Base-by-base conservation (phyloP, 2,888 invertebrate species). In the Meiosimyza platycephala region DNA sequence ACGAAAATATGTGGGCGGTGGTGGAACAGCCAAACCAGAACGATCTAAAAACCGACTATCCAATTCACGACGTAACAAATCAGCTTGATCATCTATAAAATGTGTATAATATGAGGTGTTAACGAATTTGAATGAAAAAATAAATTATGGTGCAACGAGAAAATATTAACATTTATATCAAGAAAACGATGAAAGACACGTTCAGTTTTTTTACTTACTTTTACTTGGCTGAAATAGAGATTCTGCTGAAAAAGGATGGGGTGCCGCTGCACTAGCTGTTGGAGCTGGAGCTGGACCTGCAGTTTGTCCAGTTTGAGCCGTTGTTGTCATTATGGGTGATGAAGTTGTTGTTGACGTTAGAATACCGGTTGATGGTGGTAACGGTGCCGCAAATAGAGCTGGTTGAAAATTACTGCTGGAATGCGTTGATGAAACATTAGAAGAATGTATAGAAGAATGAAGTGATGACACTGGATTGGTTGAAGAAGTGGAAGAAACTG, bases 1-100 rank as follows among this genome's bases (percentile, higher is more conserved):
- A 82, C 94, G 91, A 83, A 93, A 90, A 80, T 92, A 92, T 68
- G 92, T 90, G 6, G 80, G 76, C 60, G 84, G 81, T 76, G 87
- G 87, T 80, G 85, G 87, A 82, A 83, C 85, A 48, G 84, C 87
- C 78, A 93, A 89, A 81, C 94, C 94, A 85, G 94, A 93, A 68
- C 95, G 94, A 80, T 96, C 95, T 84, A 97, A 89, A 89, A 97
- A 96, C 84, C 97, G 91, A 84, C 91, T 95, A 89, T 97, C 96
- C 81, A 97, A 89, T 88, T 96, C 97, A 82, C 96, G 92, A 73
- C 96, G 91, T 78, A 97, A 89, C 84, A 96, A 90, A 86, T 97
- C 96, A 64, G 95, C 93, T 87, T 92, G 92, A 89, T 92, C 92
- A 89, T 89, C 84, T 88, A 85, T 81, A 81, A 76, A 54, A 66